Evolutionary conservation across 2,113 vertebrate species (phyloP).

Genomic region (Tenebrosternarchus preto): DNA sequence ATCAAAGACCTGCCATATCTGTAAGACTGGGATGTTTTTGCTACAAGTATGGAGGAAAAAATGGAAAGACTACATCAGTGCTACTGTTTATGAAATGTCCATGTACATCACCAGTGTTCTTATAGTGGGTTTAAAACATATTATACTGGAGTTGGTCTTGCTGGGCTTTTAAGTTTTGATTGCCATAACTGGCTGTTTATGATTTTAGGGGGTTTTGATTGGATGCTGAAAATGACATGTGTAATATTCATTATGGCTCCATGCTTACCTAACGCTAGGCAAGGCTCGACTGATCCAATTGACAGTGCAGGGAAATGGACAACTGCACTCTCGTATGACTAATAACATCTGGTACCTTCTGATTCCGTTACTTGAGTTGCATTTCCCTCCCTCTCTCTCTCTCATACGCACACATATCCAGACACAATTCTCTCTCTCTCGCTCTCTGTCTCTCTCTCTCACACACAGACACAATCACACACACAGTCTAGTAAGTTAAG

Average conservation of each 20-base stretch:
- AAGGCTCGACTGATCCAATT: conserved; percentile 28
- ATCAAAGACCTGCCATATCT: neutral
- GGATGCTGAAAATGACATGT: conserved; percentile 5
- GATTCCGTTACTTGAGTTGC: neutral
- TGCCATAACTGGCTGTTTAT: conserved; percentile 7
- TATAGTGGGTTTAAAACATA: conserved; percentile 12
- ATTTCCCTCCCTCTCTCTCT: conserved; percentile 27
- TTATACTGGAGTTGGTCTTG: neutral
- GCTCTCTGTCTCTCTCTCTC: neutral
- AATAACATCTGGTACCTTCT: conserved; percentile 37
- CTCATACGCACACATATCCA: neutral
- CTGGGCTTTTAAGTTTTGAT: conserved; percentile 25
- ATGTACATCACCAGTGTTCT: conserved; percentile 3
- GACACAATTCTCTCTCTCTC: neutral
- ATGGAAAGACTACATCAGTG: conserved; percentile 1
- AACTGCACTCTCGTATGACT: neutral
- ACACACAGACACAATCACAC: neutral
- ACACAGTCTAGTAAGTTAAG: neutral
- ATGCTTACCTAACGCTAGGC: conserved; percentile 24
- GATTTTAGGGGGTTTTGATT: conserved; percentile 11
- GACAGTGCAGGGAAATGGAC: conserved; percentile 28
- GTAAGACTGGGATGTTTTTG: neutral
- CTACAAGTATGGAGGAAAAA: too few relatives aligned
- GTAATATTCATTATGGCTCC: conserved; percentile 34
- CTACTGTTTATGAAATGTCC: conserved; percentile 42